Percentiles rank a stretch among this genome's conserved stretches.
These are phyloP conservation scores for Agrochola circellaris DNA, from an alignment of 2,888 invertebrate species.

Conservation along the genomic window DNA sequence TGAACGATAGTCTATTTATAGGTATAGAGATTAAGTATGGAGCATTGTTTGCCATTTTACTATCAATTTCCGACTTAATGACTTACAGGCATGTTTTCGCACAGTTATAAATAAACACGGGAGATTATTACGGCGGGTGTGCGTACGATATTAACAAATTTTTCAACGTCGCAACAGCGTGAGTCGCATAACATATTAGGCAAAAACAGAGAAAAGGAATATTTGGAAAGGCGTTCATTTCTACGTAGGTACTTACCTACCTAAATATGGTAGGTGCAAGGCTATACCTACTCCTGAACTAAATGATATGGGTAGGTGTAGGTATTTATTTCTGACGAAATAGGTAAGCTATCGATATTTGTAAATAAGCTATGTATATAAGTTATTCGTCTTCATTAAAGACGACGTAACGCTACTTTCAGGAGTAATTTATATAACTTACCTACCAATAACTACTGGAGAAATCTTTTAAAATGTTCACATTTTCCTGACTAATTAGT, in stretches of 20 bases:
- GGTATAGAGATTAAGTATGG: constrained; percentile 3
- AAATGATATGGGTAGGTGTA: neutral
- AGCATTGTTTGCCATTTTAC: constrained; percentile 25
- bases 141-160: constrained; percentile 40
- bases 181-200: constrained; percentile 43
- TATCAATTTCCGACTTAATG: constrained; percentile 33
- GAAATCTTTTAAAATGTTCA: neutral
- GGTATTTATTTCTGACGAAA: neutral
- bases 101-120: constrained; percentile 50
- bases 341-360: neutral
- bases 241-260: neutral
- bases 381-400: constrained; percentile 1
- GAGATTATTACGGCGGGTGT: constrained; percentile 33
- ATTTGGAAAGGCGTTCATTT: constrained; percentile 34
- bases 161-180: constrained; percentile 50
- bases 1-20: constrained; percentile 14
- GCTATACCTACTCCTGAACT: neutral
- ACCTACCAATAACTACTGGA: neutral
- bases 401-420: neutral
- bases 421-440: neutral
- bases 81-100: constrained; percentile 21
- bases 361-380: constrained; percentile 2
- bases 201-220: constrained; percentile 30
- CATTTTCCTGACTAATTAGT: neutral
- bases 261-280: neutral